Percentiles rank a stretch among this genome's conserved stretches.
These are phyloP conservation scores for Melanotaenia duboulayi DNA, from an alignment of 2,113 vertebrate genomes.

Conservation along the genomic window DNA sequence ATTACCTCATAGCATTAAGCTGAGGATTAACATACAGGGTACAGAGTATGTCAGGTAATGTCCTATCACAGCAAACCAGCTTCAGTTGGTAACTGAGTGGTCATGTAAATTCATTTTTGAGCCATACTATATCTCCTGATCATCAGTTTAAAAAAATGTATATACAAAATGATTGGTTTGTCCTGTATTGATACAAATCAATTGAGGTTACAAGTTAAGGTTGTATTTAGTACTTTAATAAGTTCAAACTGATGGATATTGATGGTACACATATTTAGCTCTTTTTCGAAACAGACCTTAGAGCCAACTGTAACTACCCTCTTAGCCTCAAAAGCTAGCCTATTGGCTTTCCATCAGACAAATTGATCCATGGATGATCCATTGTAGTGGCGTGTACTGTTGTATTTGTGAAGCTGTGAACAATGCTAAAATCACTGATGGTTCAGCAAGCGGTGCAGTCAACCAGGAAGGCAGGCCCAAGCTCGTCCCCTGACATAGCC, in stretches of 20 bases:
- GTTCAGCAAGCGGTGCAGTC: conserved; percentile 5
- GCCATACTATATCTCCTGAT: neutral
- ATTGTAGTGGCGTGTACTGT: neutral
- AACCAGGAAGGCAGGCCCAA: conserved; percentile 38
- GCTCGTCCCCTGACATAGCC: conserved; percentile 38
- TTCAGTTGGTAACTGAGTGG: neutral
- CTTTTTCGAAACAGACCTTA: neutral
- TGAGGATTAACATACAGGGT: conserved; percentile 66
- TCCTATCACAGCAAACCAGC: conserved; percentile 23
- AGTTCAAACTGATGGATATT: neutral
- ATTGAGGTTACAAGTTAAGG: neutral
- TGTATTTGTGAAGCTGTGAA: neutral
- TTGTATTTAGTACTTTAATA: neutral
- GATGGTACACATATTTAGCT: neutral
- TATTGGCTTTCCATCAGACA: neutral
- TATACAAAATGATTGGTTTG: no score
- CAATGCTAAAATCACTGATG: conserved; percentile 17
- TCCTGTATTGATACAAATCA: no score
- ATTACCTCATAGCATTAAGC: conserved; percentile 67
- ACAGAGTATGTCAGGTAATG: conserved; percentile 20
- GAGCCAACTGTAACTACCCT: neutral
- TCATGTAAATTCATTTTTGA: conserved; percentile 3
- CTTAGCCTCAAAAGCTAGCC: neutral
- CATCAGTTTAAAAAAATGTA: neutral
- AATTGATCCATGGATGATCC: conserved; percentile 9